These are phyloP conservation scores for Drosophila murphyi DNA, from an alignment of 1,140 invertebrate genomes.

Conservation along the genomic window DNA sequence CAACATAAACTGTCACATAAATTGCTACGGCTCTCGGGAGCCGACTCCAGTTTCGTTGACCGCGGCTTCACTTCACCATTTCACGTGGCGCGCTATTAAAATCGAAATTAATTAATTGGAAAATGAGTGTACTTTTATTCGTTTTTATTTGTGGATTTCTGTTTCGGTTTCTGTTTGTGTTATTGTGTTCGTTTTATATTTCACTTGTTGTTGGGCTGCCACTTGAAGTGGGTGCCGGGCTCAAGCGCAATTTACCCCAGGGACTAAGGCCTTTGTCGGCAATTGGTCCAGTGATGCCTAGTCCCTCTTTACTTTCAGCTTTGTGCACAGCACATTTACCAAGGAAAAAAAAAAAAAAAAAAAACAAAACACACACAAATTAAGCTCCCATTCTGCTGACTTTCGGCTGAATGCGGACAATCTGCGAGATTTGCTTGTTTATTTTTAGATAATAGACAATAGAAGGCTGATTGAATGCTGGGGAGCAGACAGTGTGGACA, in stretches of 20 bases:
- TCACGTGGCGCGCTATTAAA: slow-evolving; percentile 36
- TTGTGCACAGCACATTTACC: slow-evolving; percentile 10
- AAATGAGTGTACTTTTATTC: slow-evolving; percentile 62
- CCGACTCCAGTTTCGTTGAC: neutral
- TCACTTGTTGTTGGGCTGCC: neutral
- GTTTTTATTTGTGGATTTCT: slow-evolving; percentile 18
- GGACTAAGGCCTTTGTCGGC: neutral
- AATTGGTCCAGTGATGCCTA: slow-evolving; percentile 7
- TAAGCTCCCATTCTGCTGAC: slow-evolving; percentile 32
- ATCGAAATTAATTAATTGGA: slow-evolving; percentile 80
- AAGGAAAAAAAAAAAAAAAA: slow-evolving; percentile 26
- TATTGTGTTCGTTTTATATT: slow-evolving; percentile 5
- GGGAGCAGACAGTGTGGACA: neutral
- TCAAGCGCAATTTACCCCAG: slow-evolving; percentile 16
- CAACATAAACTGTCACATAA: slow-evolving; percentile 61
- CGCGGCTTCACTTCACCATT: slow-evolving; percentile 19
- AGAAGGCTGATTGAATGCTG: neutral
- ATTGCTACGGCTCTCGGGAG: slow-evolving; percentile 39
- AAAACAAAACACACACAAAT: slow-evolving; percentile 24
- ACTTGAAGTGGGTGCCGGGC: slow-evolving; percentile 22
- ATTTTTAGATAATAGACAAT: slow-evolving; percentile 49
- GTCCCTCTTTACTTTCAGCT: slow-evolving; percentile 16
- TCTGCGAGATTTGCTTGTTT: slow-evolving; percentile 38
- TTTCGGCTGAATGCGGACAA: slow-evolving; percentile 30
- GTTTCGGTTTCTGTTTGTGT: neutral